Evolutionary conservation across 2,113 vertebrate genomes (phyloP), one percentile per base, ranked within the genome.

Genomic region (Tursiops truncatus): DNA sequence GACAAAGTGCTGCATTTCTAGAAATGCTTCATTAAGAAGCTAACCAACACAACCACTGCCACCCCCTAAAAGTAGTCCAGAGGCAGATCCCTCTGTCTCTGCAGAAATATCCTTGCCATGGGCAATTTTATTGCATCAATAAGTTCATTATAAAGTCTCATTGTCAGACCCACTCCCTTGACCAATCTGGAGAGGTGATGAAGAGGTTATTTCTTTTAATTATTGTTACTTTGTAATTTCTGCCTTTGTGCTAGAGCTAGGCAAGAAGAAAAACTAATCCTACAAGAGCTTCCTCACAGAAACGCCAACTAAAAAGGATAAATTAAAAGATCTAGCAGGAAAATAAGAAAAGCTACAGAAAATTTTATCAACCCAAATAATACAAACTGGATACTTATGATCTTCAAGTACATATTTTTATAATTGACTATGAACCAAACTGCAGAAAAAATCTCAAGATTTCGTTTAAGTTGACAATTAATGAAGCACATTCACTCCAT

Each of bases 1-100:
- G 68, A 94, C 60, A 77, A 87, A 97, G 47, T 50, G 70, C 76
- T 93, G 17, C 68, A 65, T 94, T 95, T 97, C 81, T 83, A 89
- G 73, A 96, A 97, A 95, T 83, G 89, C 65, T 58, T 97, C 95
- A 94, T 96, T 95, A 91, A 86, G 73, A 90, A 96, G 80, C 74
- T 83, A 92, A 80, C 83, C 28, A 87, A 36, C 4, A 6, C 20
- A 63, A 83, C 84, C 11, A 9, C 68, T 12, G 13, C 58, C n/a
- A 25, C 60, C 63, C 53, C 25, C 44, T 62, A 17, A 44, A 91
- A 56, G 36, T 2, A 3, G 33, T 84, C 79, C 58, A 82, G 95
- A 87, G 71, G 60, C 76, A 50, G 31, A n/a, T 58, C 15, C 25
- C 63, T 88, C 67, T 68, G 76, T 50, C 60, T 92, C 41, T 38